Percentiles rank a stretch among this genome's conserved stretches.
phyloP scores from a whole-genome alignment of 2,888 invertebrate species.

The Callimorpha dominula region DNA sequence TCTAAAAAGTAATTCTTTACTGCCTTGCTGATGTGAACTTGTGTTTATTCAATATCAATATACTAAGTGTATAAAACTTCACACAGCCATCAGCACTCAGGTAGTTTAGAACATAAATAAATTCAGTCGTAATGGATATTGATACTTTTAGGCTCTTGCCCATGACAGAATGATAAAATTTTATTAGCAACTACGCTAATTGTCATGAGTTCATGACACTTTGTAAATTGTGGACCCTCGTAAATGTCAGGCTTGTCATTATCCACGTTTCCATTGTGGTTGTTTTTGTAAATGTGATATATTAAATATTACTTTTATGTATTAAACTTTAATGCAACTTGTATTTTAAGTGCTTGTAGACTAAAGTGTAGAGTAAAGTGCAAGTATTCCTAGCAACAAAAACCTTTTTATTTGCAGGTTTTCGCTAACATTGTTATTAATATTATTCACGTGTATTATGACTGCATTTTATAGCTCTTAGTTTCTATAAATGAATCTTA shows the following conservation, averaged over 20 bases:
- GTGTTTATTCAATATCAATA: constrained; percentile 3
- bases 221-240: constrained; percentile 60
- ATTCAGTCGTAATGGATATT: constrained; percentile 42
- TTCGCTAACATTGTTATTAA: constrained; percentile 16
- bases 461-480: constrained; percentile 27
- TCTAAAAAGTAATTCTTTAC: background rate
- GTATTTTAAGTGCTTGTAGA: constrained; percentile 32
- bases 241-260: constrained; percentile 57
- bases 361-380: constrained; percentile 30
- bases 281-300: constrained; percentile 29
- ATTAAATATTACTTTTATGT: constrained; percentile 33
- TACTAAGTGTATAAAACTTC: background rate
- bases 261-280: constrained; percentile 41
- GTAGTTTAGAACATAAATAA: constrained; percentile 36
- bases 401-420: constrained; percentile 22
- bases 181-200: constrained; percentile 62
- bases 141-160: constrained; percentile 43
- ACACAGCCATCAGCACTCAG: constrained; percentile 6
- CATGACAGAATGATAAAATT: constrained; percentile 49
- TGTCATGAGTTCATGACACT: constrained; percentile 49
- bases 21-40: background rate
- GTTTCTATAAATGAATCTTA: constrained; percentile 37
- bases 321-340: constrained; percentile 40
- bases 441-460: constrained; percentile 17
- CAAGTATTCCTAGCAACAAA: constrained; percentile 29